A percentile compares a stretch with the other conserved stretches of the same genome.
These are phyloP conservation scores for Nannoperca australis DNA, from an alignment of 2,797 vertebrate genomes.

Conservation along the genomic window DNA sequence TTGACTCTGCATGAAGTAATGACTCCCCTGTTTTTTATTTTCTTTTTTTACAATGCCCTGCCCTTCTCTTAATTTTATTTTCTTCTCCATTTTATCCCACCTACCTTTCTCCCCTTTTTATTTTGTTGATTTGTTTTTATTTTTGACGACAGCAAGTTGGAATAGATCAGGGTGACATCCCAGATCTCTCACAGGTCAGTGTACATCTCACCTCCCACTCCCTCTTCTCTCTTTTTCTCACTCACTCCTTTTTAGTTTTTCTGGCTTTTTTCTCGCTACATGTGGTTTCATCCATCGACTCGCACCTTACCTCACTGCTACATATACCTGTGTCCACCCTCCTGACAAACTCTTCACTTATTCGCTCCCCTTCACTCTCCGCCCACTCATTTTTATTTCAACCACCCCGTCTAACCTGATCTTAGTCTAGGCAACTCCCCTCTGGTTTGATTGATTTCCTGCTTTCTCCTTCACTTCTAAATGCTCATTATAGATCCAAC, in stretches of 20 bases:
- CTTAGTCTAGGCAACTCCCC: slow-evolving; percentile 15
- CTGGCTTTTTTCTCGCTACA: slow-evolving; percentile 16
- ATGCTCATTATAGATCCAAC: slow-evolving; percentile 33
- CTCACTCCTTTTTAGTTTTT: slow-evolving; percentile 5
- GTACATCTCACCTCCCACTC: slow-evolving; percentile 84
- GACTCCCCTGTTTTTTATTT: slow-evolving; percentile 71
- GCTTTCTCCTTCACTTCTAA: slow-evolving; percentile 36
- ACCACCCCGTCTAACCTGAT: slow-evolving; percentile 39
- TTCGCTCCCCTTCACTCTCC: slow-evolving; percentile 14
- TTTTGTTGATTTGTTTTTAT: slow-evolving; percentile 52
- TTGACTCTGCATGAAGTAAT: slow-evolving; percentile 86
- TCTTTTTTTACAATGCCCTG: slow-evolving; percentile 28
- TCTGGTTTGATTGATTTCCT: slow-evolving; percentile 55
- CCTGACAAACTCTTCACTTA: slow-evolving; percentile 28
- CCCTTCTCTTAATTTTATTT: slow-evolving; percentile 42
- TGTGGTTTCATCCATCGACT: slow-evolving; percentile 34
- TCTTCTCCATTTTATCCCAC: slow-evolving; percentile 59
- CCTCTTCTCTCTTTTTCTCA: slow-evolving; percentile 25
- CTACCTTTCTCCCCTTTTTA: slow-evolving; percentile 19
- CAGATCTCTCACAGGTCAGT: slow-evolving; percentile 98
- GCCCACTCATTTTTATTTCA: slow-evolving; percentile 25
- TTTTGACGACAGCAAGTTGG: slow-evolving; percentile 95
- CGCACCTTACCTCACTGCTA: slow-evolving; percentile 21
- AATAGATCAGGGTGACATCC: slow-evolving; percentile 97
- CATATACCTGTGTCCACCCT: slow-evolving; percentile 37